phyloP scores from a whole-genome alignment of 2,888 invertebrate genomes.

The Abrostola tripartita region DNA sequence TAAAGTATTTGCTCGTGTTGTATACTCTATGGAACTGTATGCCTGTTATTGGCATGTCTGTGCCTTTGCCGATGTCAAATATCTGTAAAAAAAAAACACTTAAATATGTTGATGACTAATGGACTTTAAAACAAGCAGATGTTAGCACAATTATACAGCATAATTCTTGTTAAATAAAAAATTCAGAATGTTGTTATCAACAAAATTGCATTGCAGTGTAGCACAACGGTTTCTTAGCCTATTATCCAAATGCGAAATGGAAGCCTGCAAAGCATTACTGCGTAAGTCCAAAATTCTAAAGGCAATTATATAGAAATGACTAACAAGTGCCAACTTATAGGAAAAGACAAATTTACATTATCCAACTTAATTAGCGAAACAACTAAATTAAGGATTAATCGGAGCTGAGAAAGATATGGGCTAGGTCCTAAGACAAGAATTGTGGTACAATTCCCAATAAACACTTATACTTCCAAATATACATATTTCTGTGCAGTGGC shows the following conservation, averaged over 20 bases:
- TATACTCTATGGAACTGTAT: slow-evolving; percentile 94
- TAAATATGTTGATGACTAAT: neutral
- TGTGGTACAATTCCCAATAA: too few relatives aligned
- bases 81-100: slow-evolving; percentile 87
- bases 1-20: slow-evolving; percentile 92
- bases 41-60: slow-evolving; percentile 94
- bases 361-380: too few relatives aligned
- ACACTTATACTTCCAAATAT: too few relatives aligned
- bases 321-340: neutral
- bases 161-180: neutral
- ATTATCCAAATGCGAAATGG: neutral
- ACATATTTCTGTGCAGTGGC: too few relatives aligned
- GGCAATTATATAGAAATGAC: neutral
- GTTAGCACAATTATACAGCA: too few relatives aligned
- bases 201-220: neutral
- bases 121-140: too few relatives aligned
- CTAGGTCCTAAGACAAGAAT: too few relatives aligned
- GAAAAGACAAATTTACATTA: too few relatives aligned
- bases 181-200: neutral
- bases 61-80: slow-evolving; percentile 95
- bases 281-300: neutral
- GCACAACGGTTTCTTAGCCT: too few relatives aligned
- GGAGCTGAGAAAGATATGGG: too few relatives aligned
- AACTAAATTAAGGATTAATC: too few relatives aligned
- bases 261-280: neutral